Evolutionary conservation across 2,113 vertebrate genomes (phyloP), one percentile per base, ranked within the genome.

Genomic region (Clinocottus analis): DNA sequence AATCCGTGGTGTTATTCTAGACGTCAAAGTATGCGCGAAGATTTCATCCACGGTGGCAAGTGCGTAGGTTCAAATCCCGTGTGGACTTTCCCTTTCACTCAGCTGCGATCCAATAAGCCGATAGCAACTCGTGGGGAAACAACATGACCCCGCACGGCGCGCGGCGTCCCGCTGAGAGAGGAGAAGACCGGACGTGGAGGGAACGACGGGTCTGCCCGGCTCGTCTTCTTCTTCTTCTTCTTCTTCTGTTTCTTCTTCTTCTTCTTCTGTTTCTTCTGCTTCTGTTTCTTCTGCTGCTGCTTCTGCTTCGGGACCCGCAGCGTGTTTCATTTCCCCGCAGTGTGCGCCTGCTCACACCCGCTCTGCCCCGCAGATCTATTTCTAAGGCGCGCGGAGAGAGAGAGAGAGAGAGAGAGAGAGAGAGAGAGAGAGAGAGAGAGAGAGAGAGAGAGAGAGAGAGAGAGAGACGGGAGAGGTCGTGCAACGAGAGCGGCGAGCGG

Each of bases 1-100:
- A 66, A 59, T 33, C 31, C 55, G 37, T 23, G 62, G n/a, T 64
- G 73, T 76, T 76, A 74, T n/a, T 59, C 80, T n/a, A 23, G 37
- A 83, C 25, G 63, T 59, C 17, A 64, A 64, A 33, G 33, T 33
- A 13, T 64, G 1, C 47, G 51, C 43, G 72, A 37, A 82, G 45
- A 82, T 67, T 71, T 83, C 63, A 87, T 87, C 79, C 75, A 75
- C 51, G 19, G 45, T 55, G 29, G 58, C 17, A 73, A 90, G 85
- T 91, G 84, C 82, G 82, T 35, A 78, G 69, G 35, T 27, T 90
- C 81, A 86, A 35, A 84, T 79, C 87, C 82, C 47, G 73, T 89
- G 85, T 51, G 87, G 90, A 83, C 88, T 90, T 85, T 88, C 88
- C 91, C 90, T 89, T 77, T 91, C 84, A 85, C 89, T 89, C 85